Evolutionary conservation across 2,113 vertebrate genomes (phyloP).

Genomic region (Paedocypris sp.): DNA sequence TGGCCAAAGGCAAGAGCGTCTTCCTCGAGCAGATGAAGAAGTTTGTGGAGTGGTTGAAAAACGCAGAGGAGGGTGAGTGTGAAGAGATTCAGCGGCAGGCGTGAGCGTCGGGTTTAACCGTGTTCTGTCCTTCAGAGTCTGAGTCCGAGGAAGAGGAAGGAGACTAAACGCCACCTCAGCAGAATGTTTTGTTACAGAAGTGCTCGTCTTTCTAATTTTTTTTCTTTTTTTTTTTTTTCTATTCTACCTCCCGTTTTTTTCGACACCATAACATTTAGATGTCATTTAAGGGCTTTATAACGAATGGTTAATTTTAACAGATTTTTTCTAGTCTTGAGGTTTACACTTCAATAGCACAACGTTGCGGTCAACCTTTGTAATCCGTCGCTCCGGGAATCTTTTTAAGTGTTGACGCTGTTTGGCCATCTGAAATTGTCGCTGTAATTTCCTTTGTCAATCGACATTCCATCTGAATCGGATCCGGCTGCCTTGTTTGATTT

Average conservation of each 20-base stretch:
- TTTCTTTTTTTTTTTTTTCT: conserved; percentile 66
- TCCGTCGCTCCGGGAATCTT: conserved; percentile 12
- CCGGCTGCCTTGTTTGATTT: conserved; percentile 13
- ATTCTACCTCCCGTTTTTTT: conserved; percentile 76
- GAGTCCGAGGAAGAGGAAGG: conserved; percentile 93
- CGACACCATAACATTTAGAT: conserved; percentile 67
- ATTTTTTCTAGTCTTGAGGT: conserved; percentile 55
- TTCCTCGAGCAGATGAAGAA: conserved; percentile 99
- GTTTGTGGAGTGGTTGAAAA: conserved; percentile 98
- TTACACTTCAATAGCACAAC: conserved; percentile 47
- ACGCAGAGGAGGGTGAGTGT: conserved; percentile 98
- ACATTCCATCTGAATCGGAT: conserved; percentile 29
- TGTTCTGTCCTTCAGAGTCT: conserved; percentile 67
- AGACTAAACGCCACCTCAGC: conserved; percentile 65
- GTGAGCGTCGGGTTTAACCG: too few species aligned
- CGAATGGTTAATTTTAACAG: conserved; percentile 57
- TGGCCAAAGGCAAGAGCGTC: conserved; percentile 89
- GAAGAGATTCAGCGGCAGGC: too few species aligned
- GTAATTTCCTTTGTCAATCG: conserved; percentile 2
- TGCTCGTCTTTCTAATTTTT: conserved; percentile 55
- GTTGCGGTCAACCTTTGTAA: conserved; percentile 20
- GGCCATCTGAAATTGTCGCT: conserved; percentile 24
- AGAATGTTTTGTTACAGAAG: conserved; percentile 57
- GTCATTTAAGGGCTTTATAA: conserved; percentile 74
- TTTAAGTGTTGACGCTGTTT: conserved; percentile 4